phyloP scores from a whole-genome alignment of 2,113 vertebrate genomes.

The Sander lucioperca region DNA sequence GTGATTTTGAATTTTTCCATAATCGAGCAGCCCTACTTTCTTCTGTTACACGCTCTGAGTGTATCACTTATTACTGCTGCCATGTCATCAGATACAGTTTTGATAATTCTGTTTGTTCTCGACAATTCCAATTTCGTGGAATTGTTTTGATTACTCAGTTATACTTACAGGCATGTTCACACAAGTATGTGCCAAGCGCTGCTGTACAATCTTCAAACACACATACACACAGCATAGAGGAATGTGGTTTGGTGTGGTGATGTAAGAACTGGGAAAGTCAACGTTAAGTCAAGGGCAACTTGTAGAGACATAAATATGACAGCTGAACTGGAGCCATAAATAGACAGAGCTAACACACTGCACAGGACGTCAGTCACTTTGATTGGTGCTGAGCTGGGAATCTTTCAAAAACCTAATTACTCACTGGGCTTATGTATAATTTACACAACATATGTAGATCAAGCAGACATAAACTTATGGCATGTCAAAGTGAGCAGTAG shows the following conservation, averaged over 20 bases:
- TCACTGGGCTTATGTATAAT: background rate
- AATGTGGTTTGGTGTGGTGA: slow-evolving; percentile 20
- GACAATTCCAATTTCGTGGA: background rate
- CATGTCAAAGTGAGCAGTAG: background rate
- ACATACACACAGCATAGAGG: background rate
- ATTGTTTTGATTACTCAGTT: background rate
- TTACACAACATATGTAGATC: background rate
- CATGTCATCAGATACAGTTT: background rate
- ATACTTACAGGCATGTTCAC: background rate
- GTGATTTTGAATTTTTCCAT: no score
- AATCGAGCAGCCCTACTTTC: no score
- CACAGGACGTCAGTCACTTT: background rate
- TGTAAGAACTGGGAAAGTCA: slow-evolving; percentile 10
- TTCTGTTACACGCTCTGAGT: background rate
- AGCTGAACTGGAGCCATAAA: slow-evolving; percentile 32
- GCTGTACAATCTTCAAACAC: background rate
- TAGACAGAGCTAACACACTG: background rate
- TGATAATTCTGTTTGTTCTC: background rate
- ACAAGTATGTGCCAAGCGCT: background rate
- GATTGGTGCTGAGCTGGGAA: background rate
- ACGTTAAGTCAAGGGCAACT: background rate
- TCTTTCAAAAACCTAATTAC: background rate
- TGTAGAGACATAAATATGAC: background rate
- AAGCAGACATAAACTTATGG: background rate
- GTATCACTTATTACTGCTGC: background rate